phyloP scores from a whole-genome alignment of 2,113 vertebrate genomes.

The Triplophysa siluroides region DNA sequence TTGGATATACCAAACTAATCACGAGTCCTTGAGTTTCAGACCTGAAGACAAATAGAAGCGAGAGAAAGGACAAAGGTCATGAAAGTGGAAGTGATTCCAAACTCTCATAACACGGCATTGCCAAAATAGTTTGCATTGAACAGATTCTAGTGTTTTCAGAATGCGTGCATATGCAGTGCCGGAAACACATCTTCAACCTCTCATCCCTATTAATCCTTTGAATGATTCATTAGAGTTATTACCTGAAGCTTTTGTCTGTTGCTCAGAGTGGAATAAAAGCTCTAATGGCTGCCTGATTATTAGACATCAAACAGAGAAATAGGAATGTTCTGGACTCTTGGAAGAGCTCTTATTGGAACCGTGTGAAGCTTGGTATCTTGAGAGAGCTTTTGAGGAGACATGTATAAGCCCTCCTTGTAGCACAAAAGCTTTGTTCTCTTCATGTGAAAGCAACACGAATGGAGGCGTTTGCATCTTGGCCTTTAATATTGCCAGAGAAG shows the following conservation, averaged over 20 bases:
- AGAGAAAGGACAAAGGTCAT: constrained; percentile 7
- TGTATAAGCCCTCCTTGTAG: constrained; percentile 39
- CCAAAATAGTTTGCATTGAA: too few species aligned
- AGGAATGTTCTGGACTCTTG: constrained; percentile 11
- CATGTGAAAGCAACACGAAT: constrained; percentile 47
- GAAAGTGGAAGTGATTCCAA: neutral
- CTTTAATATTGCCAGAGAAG: constrained; percentile 72
- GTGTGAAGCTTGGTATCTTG: constrained; percentile 27
- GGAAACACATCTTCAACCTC: neutral
- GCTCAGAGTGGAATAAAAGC: constrained; percentile 27
- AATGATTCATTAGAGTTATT: constrained; percentile 22
- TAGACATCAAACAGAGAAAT: constrained; percentile 34
- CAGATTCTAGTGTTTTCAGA: neutral
- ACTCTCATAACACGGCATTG: too few species aligned
- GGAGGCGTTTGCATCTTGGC: constrained; percentile 53
- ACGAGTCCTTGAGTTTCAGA: neutral
- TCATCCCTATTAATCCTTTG: constrained; percentile 10
- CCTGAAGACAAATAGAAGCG: constrained; percentile 25
- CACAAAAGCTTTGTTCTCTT: constrained; percentile 37
- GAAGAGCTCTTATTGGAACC: constrained; percentile 34
- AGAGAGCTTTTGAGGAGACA: constrained; percentile 29
- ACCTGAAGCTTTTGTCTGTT: constrained; percentile 18
- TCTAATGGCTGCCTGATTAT: constrained; percentile 30
- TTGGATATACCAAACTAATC: constrained; percentile 36
- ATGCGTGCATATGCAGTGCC: neutral